A percentile compares a stretch with the other conserved stretches of the same genome.
Conservation (phyloP, 2,797 vertebrate species). For the Heterohyrax brucei region DNA sequence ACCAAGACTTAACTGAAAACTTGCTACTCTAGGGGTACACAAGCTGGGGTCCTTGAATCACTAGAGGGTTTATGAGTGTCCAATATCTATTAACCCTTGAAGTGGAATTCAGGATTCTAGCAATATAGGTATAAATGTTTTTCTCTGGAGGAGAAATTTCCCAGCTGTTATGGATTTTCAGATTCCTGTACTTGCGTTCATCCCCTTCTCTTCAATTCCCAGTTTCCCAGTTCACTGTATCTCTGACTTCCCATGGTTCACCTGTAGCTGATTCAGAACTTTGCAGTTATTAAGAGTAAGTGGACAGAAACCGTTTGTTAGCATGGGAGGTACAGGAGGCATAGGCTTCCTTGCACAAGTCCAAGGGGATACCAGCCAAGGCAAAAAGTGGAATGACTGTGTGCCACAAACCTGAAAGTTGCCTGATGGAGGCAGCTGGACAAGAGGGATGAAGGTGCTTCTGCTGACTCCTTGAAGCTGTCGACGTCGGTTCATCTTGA, state of each 20-base stretch:
- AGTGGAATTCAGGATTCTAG: not conserved
- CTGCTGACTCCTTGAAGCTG: no score
- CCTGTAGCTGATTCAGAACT: not conserved
- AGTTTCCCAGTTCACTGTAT: not conserved
- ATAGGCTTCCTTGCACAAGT: no score
- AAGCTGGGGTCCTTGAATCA: not conserved
- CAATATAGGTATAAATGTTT: not conserved
- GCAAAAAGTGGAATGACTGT: no score
- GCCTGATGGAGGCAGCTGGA: no score
- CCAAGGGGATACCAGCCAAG: no score
- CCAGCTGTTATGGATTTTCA: not conserved
- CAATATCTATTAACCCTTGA: not conserved
- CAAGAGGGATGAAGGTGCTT: no score
- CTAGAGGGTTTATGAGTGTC: not conserved
- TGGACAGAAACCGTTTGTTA: not conserved
- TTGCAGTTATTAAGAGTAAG: constrained; percentile 26
- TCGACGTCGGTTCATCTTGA: no score
- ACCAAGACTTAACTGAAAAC: not conserved
- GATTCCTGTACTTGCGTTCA: not conserved
- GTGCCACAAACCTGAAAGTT: no score
- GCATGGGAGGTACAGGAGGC: no score
- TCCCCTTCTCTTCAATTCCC: not conserved
- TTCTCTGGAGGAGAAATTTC: not conserved
- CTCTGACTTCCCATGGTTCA: not conserved
- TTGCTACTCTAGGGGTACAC: not conserved